A percentile compares a stretch with the other conserved stretches of the same genome.
Evolutionary conservation across 2,888 invertebrate genomes (phyloP).

Genomic region (Lasiommata megera): DNA sequence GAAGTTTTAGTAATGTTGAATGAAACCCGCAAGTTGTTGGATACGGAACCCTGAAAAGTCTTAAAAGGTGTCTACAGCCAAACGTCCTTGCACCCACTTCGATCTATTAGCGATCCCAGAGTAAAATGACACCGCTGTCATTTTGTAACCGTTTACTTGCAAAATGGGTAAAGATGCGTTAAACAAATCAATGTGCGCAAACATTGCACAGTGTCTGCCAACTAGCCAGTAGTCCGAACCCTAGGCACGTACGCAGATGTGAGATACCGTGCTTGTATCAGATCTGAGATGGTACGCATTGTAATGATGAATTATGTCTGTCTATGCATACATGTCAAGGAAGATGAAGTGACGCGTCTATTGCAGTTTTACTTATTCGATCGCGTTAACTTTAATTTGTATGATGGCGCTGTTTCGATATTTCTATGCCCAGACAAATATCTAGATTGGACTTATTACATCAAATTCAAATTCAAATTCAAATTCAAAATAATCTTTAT

Average conservation of each 20-base stretch:
- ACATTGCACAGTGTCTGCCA: slow-evolving; percentile 47
- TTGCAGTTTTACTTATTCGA: too few species aligned
- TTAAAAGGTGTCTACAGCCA: too few species aligned
- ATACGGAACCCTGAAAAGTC: too few species aligned
- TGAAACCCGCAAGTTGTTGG: too few species aligned
- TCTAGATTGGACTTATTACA: too few species aligned
- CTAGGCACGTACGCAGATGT: slow-evolving; percentile 24
- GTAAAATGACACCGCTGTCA: slow-evolving; percentile 3
- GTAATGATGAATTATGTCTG: slow-evolving; percentile 17
- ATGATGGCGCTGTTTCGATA: too few species aligned
- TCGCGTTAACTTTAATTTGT: too few species aligned
- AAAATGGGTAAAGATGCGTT: slow-evolving; percentile 39
- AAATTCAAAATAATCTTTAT: too few species aligned
- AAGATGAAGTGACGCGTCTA: neutral
- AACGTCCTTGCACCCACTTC: slow-evolving; percentile 9
- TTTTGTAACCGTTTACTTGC: slow-evolving; percentile 30
- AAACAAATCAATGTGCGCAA: slow-evolving; percentile 56
- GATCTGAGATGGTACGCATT: slow-evolving; percentile 24
- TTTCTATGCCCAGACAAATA: too few species aligned
- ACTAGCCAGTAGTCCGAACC: slow-evolving; percentile 33
- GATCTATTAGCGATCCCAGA: slow-evolving; percentile 21
- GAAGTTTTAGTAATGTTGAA: too few species aligned
- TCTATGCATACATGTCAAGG: slow-evolving; percentile 22
- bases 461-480: too few species aligned
- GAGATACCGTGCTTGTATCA: slow-evolving; percentile 18